Evolutionary conservation across 1,140 invertebrate genomes (phyloP).

Genomic region (Plodia interpunctella): DNA sequence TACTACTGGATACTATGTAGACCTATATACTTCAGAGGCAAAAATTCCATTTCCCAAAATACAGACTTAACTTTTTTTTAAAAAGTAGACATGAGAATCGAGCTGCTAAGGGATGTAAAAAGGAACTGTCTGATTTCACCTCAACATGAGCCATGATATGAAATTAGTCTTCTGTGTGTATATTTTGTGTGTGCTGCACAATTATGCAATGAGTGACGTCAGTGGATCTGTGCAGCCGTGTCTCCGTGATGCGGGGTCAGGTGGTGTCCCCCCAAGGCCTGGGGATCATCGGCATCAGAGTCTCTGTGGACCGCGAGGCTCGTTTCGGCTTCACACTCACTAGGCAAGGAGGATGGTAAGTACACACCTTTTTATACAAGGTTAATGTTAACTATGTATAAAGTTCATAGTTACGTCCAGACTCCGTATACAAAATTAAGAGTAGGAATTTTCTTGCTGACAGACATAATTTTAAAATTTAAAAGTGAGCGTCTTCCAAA

Average conservation of each 20-base stretch:
- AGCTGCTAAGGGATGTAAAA: too few relatives aligned
- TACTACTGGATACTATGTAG: too few relatives aligned
- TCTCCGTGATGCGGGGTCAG: constrained; percentile 98
- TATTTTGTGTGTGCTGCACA: constrained; percentile 15
- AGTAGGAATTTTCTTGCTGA: not conserved
- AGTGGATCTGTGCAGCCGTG: constrained; percentile 86
- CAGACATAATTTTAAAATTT: too few relatives aligned
- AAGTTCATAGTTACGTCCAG: not conserved
- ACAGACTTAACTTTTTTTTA: too few relatives aligned
- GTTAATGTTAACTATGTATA: not conserved
- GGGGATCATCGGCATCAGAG: constrained; percentile 96
- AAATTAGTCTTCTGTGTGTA: not conserved
- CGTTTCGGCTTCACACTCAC: constrained; percentile 97
- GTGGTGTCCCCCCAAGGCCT: constrained; percentile 95
- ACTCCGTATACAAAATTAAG: too few relatives aligned
- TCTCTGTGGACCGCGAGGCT: constrained; percentile 96
- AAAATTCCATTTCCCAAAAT: not conserved
- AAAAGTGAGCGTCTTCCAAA: too few relatives aligned
- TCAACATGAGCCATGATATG: not conserved
- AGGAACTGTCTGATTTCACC: too few relatives aligned
- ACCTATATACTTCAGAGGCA: too few relatives aligned
- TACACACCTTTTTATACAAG: constrained; percentile 30
- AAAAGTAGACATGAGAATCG: too few relatives aligned
- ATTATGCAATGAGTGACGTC: constrained; percentile 32
- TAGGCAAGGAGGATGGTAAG: constrained; percentile 95